Conservation (phyloP, 2,113 vertebrate genomes). For the Lepus americanus region DNA sequence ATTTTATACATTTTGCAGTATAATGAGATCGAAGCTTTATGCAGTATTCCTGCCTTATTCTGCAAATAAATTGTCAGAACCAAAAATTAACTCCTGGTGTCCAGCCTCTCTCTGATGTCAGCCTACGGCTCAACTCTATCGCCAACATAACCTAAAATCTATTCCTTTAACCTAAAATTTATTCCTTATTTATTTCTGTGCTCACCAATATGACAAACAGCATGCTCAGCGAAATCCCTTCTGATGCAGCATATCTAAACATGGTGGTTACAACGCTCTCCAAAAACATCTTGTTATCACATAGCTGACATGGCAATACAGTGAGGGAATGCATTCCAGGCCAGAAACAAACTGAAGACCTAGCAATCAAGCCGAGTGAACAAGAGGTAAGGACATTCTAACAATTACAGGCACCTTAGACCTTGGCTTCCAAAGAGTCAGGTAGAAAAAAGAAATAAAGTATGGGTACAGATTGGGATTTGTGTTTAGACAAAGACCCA, state of each 20-base stretch:
- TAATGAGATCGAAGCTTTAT: not conserved
- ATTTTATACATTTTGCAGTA: not conserved
- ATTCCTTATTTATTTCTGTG: conserved; percentile 6
- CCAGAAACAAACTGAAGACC: not conserved
- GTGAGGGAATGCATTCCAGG: not conserved
- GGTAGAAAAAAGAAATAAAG: not conserved
- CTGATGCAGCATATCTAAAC: not conserved
- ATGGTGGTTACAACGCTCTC: not conserved
- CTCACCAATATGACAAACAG: not conserved
- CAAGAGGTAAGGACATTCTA: not conserved
- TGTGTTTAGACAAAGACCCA: not conserved
- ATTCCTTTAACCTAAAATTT: not conserved
- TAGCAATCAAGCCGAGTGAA: not conserved
- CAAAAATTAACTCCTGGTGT: not conserved
- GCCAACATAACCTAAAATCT: not conserved
- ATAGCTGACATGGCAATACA: not conserved
- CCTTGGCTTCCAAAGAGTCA: not conserved
- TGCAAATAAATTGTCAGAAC: not conserved
- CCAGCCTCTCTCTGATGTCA: not conserved
- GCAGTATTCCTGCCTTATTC: not conserved
- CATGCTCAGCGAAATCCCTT: conserved; percentile 7
- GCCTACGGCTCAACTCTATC: not conserved
- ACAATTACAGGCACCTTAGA: not conserved
- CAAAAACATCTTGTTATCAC: not conserved
- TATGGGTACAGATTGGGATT: not conserved